Evolutionary conservation across 35 echinoderm and acorn worm species (phyloP), one percentile per base, ranked within the genome.

Genomic region (Apostichopus japonicus): DNA sequence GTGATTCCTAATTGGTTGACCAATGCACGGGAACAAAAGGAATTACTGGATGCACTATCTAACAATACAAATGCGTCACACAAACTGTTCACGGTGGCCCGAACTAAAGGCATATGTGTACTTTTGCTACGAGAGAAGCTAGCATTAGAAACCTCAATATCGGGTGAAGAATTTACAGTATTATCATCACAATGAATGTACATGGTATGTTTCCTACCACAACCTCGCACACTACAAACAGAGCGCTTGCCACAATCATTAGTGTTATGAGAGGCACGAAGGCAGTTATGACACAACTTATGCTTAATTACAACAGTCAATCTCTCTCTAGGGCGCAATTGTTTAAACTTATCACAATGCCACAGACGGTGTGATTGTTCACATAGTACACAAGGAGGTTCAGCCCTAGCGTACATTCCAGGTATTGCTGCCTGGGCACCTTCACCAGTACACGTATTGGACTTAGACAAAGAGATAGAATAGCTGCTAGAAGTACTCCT

Each of bases 221-320:
- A 92, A 5, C 79, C 79, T 59, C n/a, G 57, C 11, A 92, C 91
- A 27, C 22, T 62, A 83, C 76, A 92, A 25, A 80, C 19, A 51
- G 91, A 92, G 24, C 61, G 79, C 52, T 92, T 86, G 17, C 58
- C 79, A 53, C 91, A 92, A 70, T 67, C 67, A 80, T 53, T 23
- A 6, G 79, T 92, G 23, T 54, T 56, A 55, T 70, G 91, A 10
- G 91, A 86, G 5, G 91, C 79, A 23, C 84, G 91, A 19, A 92
- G 78, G 22, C 91, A 92, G 71, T 92, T 92, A 51, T 92, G 91
- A 72, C 91, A 92, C 55, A 92, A 84, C 53, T 84, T 84, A 54
- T 84, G 53, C 17, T 23, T 55, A 57, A 84, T 57, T 22, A 92
- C 91, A 15, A 92, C 14, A 72, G 65, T 65, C 6, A 92, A 84